A percentile compares a stretch with the other conserved stretches of the same genome.
phyloP scores from a whole-genome alignment of 2,888 invertebrate species.

The Chymomyza procnemis region DNA sequence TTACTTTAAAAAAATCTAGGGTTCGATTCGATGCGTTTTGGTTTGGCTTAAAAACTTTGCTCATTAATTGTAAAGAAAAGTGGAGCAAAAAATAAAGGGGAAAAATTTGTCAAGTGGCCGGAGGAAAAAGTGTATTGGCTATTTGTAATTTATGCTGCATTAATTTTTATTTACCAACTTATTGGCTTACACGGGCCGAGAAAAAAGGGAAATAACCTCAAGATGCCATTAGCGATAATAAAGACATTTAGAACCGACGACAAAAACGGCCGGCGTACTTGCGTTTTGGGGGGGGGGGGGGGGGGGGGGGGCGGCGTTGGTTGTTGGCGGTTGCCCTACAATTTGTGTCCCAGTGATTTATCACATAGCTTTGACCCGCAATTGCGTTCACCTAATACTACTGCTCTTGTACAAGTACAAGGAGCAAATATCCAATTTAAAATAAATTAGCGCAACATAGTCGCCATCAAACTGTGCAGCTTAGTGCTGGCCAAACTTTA shows the following conservation, averaged over 20 bases:
- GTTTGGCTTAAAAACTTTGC: slow-evolving; percentile 49
- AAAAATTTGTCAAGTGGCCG: slow-evolving; percentile 47
- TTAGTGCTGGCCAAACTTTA: slow-evolving; percentile 43
- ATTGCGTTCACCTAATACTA: not conserved
- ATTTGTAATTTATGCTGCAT: slow-evolving; percentile 55
- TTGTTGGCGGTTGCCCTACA: not conserved
- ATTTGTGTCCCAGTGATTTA: not conserved
- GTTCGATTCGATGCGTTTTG: not conserved
- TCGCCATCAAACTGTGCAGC: slow-evolving; percentile 45
- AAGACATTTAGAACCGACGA: slow-evolving; percentile 27
- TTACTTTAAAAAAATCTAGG: slow-evolving; percentile 63
- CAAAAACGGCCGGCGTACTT: not conserved
- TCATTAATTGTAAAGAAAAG: slow-evolving; percentile 61
- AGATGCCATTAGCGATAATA: slow-evolving; percentile 64
- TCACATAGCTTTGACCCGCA: not conserved
- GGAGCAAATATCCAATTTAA: slow-evolving; percentile 59
- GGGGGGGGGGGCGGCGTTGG: too few relatives aligned
- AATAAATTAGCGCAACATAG: slow-evolving; percentile 61
- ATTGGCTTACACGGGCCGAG: slow-evolving; percentile 34
- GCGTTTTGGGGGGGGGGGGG: not conserved
- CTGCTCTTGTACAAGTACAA: too few relatives aligned
- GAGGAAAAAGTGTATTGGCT: slow-evolving; percentile 38
- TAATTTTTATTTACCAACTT: slow-evolving; percentile 65
- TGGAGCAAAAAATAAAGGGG: not conserved
- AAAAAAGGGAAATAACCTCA: slow-evolving; percentile 14